These are phyloP conservation scores for Meganola albula DNA, from an alignment of 2,888 invertebrate species.

Conservation along the genomic window DNA sequence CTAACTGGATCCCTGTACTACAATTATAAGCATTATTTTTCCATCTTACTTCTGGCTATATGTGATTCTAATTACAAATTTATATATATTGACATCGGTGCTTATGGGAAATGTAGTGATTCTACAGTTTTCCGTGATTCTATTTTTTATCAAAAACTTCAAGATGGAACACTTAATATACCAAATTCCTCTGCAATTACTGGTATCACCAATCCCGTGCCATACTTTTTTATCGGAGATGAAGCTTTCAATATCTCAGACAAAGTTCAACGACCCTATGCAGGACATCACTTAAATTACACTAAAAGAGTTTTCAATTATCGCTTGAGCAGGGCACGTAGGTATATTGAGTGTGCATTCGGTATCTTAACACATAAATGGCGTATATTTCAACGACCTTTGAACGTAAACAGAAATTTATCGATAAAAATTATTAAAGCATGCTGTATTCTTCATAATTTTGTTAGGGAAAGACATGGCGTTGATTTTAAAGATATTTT, in stretches of 20 bases:
- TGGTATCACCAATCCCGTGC: conserved; percentile 7
- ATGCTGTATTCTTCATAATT: conserved; percentile 11
- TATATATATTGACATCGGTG: conserved; percentile 16
- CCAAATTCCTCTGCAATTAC: conserved; percentile 11
- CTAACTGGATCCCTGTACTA: conserved; percentile 13
- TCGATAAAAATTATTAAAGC: conserved; percentile 12
- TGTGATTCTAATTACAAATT: conserved; percentile 21
- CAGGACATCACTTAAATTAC: conserved; percentile 9
- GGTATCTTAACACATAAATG: conserved; percentile 13
- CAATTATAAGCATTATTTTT: conserved; percentile 21
- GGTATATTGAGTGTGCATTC: conserved; percentile 15
- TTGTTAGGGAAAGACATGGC: conserved; percentile 9
- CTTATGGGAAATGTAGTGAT: conserved; percentile 9
- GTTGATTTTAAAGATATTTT: too few relatives aligned
- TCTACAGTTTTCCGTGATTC: conserved; percentile 8
- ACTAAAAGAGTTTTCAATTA: conserved; percentile 12
- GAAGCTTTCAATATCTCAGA: conserved; percentile 17
- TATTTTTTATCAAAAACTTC: conserved; percentile 9
- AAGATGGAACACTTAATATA: conserved; percentile 5
- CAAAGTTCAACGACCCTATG: conserved; percentile 15
- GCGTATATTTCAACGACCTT: conserved; percentile 6
- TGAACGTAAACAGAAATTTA: conserved; percentile 9
- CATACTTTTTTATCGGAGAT: conserved; percentile 7
- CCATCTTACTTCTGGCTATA: conserved; percentile 20
- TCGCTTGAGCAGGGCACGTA: conserved; percentile 11